A percentile compares a stretch with the other conserved stretches of the same genome.
Evolutionary conservation across 2,888 invertebrate species (phyloP).

Genomic region (Rutpela maculata): DNA sequence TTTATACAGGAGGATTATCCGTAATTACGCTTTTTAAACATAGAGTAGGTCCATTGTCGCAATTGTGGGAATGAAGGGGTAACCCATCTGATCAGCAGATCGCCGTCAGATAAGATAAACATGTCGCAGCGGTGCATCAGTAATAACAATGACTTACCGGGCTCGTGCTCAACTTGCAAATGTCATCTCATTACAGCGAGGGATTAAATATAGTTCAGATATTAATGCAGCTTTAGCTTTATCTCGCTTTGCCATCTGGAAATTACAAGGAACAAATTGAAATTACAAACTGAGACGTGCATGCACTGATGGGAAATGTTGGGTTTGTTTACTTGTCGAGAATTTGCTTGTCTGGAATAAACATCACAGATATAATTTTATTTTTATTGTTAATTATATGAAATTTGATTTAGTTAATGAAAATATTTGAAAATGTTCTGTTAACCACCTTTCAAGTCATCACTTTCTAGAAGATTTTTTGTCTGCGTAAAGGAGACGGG

Average conservation of each 20-base stretch:
- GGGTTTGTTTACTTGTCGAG: neutral
- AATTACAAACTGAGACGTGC: slow-evolving; percentile 31
- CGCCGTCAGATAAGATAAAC: slow-evolving; percentile 71
- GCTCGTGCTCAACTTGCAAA: slow-evolving; percentile 57
- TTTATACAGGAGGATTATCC: slow-evolving; percentile 70
- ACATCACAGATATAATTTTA: neutral
- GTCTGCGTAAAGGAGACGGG: too few species aligned
- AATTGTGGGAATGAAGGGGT: slow-evolving; percentile 72
- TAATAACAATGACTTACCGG: slow-evolving; percentile 62
- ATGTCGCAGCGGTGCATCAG: slow-evolving; percentile 56
- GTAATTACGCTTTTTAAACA: slow-evolving; percentile 73
- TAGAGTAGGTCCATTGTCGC: slow-evolving; percentile 70
- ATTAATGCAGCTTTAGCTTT: slow-evolving; percentile 55
- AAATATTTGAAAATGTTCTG: too few species aligned
- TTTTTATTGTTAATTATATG: neutral
- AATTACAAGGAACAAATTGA: slow-evolving; percentile 57
- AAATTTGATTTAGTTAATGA: neutral
- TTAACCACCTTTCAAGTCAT: too few species aligned
- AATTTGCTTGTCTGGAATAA: neutral
- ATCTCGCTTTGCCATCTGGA: slow-evolving; percentile 56
- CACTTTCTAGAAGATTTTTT: too few species aligned
- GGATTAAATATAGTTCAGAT: slow-evolving; percentile 44
- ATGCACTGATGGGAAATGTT: neutral
- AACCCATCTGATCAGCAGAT: slow-evolving; percentile 60
- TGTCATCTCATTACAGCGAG: slow-evolving; percentile 57